Evolutionary conservation across 2,888 invertebrate genomes (phyloP).

Genomic region (Hetaerina titia): DNA sequence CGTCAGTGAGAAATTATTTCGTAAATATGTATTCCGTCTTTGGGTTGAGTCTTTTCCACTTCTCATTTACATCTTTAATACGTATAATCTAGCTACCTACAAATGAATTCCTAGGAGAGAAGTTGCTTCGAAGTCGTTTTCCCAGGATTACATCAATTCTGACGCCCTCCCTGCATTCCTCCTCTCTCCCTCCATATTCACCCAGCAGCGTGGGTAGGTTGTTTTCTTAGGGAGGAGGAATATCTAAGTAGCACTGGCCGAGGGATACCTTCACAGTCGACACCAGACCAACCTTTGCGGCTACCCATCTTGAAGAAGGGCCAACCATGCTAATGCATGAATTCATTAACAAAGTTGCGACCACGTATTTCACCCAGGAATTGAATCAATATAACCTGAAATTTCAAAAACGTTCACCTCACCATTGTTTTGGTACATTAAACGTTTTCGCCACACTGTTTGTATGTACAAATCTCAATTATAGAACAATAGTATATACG

Average conservation of each 20-base stretch:
- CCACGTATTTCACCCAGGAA: neutral
- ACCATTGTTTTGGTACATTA: too few relatives aligned
- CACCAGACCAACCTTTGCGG: neutral
- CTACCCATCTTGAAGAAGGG: neutral
- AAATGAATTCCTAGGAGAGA: neutral
- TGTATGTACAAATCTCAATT: too few relatives aligned
- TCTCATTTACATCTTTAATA: neutral
- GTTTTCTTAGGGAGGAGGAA: constrained; percentile 30
- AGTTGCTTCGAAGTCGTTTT: neutral
- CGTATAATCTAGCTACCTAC: neutral
- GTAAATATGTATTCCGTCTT: neutral
- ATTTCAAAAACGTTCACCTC: too few relatives aligned
- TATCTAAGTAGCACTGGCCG: neutral
- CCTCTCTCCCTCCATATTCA: neutral
- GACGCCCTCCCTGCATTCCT: constrained; percentile 24
- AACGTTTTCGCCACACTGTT: too few relatives aligned
- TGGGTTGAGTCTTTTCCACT: neutral
- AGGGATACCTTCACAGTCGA: neutral
- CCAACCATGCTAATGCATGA: constrained; percentile 16
- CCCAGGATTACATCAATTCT: constrained; percentile 32
- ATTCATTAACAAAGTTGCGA: neutral
- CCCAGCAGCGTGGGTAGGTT: neutral
- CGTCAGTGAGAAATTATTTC: neutral
- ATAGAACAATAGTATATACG: too few relatives aligned
- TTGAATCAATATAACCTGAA: neutral